A percentile compares a stretch with the other conserved stretches of the same genome.
Evolutionary conservation across 2,797 vertebrate species (phyloP).

Genomic region (Sebastes trivittatus): DNA sequence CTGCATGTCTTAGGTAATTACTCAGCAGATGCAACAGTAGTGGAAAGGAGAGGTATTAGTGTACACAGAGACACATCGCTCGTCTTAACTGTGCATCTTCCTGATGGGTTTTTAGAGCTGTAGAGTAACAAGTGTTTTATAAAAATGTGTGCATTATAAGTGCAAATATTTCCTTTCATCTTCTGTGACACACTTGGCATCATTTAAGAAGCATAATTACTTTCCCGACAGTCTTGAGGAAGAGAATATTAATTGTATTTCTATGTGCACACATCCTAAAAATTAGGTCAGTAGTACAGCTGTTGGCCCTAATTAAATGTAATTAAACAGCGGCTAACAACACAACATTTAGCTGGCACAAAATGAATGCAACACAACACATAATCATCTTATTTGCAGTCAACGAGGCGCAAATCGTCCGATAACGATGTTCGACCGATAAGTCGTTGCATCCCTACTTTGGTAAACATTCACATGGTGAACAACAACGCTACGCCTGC

Average conservation of each 20-base stretch:
- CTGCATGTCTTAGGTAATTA: constrained; percentile 42
- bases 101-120: not conserved
- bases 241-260: not conserved
- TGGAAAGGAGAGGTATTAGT: constrained; percentile 26
- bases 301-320: not conserved
- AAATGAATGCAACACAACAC: not conserved
- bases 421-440: no score
- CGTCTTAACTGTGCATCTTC: not conserved
- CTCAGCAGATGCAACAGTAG: constrained; percentile 34
- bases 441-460: not conserved
- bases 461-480: not conserved
- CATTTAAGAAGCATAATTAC: not conserved
- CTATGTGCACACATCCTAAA: not conserved
- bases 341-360: no score
- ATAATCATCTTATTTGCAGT: not conserved
- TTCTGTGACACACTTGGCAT: not conserved
- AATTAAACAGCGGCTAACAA: no score
- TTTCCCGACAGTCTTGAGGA: not conserved
- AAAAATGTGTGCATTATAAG: not conserved
- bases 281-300: not conserved
- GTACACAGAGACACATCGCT: not conserved
- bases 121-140: not conserved
- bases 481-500: not conserved
- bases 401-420: no score
- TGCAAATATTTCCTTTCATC: not conserved